Evolutionary conservation across 2,113 vertebrate species (phyloP), one percentile per base, ranked within the genome.

Genomic region (Ancistrus triradiatus): DNA sequence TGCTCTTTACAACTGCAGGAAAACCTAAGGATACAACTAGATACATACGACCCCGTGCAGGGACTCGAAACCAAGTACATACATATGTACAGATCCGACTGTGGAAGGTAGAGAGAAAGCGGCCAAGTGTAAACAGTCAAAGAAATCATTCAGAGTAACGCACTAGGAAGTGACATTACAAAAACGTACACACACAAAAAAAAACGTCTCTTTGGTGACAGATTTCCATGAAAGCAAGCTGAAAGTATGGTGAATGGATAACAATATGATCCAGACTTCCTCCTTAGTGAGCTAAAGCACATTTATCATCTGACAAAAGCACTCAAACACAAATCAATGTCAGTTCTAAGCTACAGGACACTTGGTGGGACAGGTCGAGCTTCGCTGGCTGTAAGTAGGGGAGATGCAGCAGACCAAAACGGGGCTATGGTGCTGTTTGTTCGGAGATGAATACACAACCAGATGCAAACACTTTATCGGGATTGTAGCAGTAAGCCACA

Each of bases 1-100:
- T 79, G 63, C 44, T 62, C 44, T 72, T 47, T 48, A 69, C 59
- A 56, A 74, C 64, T 31, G 25, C 31, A 69, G 57, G 24, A 61
- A 65, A 71, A 55, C 63, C 79, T 77, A 75, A 64, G 71, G 77
- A 83, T 80, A 81, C 80, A 74, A 83, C 83, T 78, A 79, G 80
- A 81, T 84, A 85, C 78, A 83, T 75, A 81, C 77, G 75, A 74
- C 69, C 74, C 78, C 60, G 72, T 64, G 62, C 71, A 77, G 79
- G 80, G 77, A 72, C 78, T 73, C 31, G 38, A 76, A 78, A 80
- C 77, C 75, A 67, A 64, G 33, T 63, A 77, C 80, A 76, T 82
- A 84, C 82, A 78, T 80, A 77, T 69, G 82, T 85, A 77, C 80
- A 83, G 74, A 47, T 71, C 66, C 57, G 68, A 80, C 50, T 49